Base-by-base conservation (phyloP, 64 coral and sea anemone species). In the Platygyra sinensis region DNA sequence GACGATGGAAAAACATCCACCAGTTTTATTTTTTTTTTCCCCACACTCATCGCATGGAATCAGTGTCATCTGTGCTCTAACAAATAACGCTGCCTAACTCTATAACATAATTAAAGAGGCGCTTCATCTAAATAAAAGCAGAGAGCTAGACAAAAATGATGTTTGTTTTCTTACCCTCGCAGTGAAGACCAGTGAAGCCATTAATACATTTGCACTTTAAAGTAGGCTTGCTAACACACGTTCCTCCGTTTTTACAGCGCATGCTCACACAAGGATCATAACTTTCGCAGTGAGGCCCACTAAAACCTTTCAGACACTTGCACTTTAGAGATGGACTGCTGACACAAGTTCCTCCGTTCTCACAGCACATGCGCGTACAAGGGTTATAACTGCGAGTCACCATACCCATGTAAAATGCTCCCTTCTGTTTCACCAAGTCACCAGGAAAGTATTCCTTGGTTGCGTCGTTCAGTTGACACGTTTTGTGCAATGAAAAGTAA, bases 241-340 rank as follows among this genome's bases (percentile, higher is more conserved):
- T 85, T 51, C 81, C 81, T 85, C 81, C 81, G 46, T 85, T 72
- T 38, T 72, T 63, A 85, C 81, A 85, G 81, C 81, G 81, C 81
- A 85, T 71, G 81, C 36, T 51, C 22, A 1, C 30, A 52, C 81
- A 85, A 12, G 62, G 64, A 14, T 51, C 33, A 85, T 85, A 8
- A 14, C 25, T 8, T 46, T 46, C 42, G 42, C 42, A 46, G 42
- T 8, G 42, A 46, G 5, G 42, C 7, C 42, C 42, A 46, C 42
- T 85, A 24, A 85, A 85, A 52, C 81, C 63, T 4, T 1, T 8
- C 17, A 71, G 7, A 85, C 81, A 85, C 9, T 72, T 42, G 39
- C 81, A 85, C 62, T 67, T 9, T 46, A 57, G 54, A 20, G 24
- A 52, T 39, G 81, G 36, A 28, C 39, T 85, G 9, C 1, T 5